Percentiles rank a stretch among this genome's conserved stretches.
Conservation (phyloP, 2,888 invertebrate genomes). For the Chirona hameri region DNA sequence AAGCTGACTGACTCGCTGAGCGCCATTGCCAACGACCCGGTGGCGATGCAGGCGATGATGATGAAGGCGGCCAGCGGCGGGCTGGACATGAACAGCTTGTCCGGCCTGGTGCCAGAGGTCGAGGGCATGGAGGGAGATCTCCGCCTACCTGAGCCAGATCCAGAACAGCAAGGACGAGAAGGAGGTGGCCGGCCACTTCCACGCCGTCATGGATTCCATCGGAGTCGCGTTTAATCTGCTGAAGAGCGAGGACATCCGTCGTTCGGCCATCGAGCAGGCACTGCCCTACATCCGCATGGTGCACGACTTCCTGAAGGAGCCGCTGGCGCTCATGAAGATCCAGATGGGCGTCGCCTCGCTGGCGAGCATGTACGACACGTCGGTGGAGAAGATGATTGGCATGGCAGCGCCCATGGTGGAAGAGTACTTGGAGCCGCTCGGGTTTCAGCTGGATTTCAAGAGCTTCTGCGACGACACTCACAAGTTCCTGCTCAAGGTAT, state of each 20-base stretch:
- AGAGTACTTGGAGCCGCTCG: neutral
- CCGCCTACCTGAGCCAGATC: neutral
- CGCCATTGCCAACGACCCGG: neutral
- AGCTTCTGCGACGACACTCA: neutral
- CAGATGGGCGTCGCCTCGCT: conserved; percentile 27
- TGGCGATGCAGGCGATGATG: neutral
- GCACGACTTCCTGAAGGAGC: conserved; percentile 28
- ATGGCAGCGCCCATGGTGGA: conserved; percentile 1
- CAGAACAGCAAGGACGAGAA: conserved; percentile 13
- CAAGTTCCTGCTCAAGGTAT: conserved; percentile 1
- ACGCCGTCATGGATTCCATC: conserved; percentile 2
- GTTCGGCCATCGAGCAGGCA: neutral
- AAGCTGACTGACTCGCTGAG: neutral
- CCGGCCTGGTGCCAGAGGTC: neutral
- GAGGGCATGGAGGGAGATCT: neutral
- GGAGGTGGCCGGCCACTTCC: conserved; percentile 22
- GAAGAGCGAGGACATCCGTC: neutral
- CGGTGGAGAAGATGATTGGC: neutral
- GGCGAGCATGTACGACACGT: neutral
- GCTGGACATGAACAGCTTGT: neutral
- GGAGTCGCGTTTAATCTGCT: neutral
- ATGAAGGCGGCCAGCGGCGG: neutral
- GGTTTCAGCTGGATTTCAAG: neutral
- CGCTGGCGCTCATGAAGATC: conserved; percentile 24
- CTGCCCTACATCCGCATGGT: conserved; percentile 8